phyloP scores from a whole-genome alignment of 2,888 invertebrate genomes.

The Sialis fuliginosa region DNA sequence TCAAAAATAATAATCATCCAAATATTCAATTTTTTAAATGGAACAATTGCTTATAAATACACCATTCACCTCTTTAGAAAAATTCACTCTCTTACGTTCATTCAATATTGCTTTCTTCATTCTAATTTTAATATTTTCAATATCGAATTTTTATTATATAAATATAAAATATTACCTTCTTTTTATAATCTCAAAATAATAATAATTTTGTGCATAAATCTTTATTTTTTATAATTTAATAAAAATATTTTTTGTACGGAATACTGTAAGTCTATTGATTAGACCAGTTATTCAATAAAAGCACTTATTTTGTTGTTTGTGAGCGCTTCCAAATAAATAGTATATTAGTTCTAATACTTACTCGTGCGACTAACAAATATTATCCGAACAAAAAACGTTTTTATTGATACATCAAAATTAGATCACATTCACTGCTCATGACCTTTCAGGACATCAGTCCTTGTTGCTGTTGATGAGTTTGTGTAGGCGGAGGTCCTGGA shows the following conservation, averaged over 20 bases:
- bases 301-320: no score
- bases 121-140: background rate
- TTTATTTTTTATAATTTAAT: background rate
- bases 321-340: no score
- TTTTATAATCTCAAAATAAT: background rate
- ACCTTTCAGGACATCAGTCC: conserved; percentile 29
- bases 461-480: conserved; percentile 27
- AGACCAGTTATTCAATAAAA: no score
- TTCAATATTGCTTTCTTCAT: background rate
- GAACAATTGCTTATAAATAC: background rate
- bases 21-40: background rate
- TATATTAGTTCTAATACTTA: no score
- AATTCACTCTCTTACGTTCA: background rate
- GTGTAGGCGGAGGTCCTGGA: conserved; percentile 20
- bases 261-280: no score
- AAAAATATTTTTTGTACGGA: background rate
- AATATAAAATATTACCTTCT: conserved; percentile 1
- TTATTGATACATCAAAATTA: no score
- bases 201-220: background rate
- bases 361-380: no score
- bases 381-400: no score
- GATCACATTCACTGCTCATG: conserved; percentile 9
- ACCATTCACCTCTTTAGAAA: background rate
- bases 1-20: background rate
- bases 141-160: background rate